Base-by-base conservation (phyloP, 2,888 invertebrate genomes). In the Agriopis marginaria region DNA sequence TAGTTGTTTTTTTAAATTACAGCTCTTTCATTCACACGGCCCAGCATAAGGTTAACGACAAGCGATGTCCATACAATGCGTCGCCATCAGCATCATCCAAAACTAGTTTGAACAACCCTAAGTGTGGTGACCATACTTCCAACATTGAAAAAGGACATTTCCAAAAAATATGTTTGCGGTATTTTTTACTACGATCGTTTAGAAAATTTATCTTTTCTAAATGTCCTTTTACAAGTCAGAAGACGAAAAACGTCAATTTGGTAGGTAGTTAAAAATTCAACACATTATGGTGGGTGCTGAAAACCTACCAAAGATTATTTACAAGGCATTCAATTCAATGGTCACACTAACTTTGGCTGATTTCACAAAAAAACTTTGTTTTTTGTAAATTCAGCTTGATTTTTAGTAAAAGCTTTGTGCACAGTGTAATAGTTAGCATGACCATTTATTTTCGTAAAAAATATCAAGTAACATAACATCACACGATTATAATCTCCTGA, bases 41-140 rank as follows among this genome's bases (percentile, higher is more conserved):
- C 87, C 89, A 84, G 83, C 88, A 89, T 86, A 88, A 86, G 89
- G 93, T 93, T 93, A 93, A 94, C 93, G 92, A 91, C 89, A 93
- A 94, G 93, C 93, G 88, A 91, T 90, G 91, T 89, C 91, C 92
- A 92, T 90, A 91, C 92, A 91, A 91, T 88, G 92, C 89, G 88
- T 84, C 85, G 86, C 82, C 82, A 83, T 79, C 67, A 59, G 71
- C 72, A 70, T 70, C 73, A 75, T 65, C 71, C 77, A 71, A 73
- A 77, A 72, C 68, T 73, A 74, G 76, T 84, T 81, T 76, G 84
- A 85, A 85, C 84, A 83, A 83, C 80, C 78, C 84, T 71, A 75
- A 77, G 79, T 73, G 75, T 71, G 76, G 81, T 80, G 79, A 82
- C 81, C 78, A 79, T 71, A 79, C 79, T 79, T 78, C 79, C 71